phyloP scores from a whole-genome alignment of 2,888 invertebrate species.

The Polyommatus iphigenia region DNA sequence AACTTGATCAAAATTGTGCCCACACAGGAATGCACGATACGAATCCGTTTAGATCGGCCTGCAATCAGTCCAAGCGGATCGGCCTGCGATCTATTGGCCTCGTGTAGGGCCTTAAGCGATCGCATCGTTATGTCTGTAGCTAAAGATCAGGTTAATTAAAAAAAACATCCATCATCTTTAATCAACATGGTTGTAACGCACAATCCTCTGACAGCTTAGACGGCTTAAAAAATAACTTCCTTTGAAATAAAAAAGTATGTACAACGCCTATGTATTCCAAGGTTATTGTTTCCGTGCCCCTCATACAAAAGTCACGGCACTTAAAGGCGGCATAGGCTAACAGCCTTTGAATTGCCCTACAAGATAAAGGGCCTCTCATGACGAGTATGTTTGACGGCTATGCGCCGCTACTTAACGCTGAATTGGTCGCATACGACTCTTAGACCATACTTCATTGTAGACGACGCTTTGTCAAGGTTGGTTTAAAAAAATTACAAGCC shows the following conservation, averaged over 20 bases:
- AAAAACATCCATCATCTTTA: not conserved
- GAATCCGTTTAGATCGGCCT: not conserved
- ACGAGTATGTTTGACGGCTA: constrained; percentile 32
- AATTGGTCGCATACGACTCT: constrained; percentile 31
- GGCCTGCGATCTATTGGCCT: not conserved
- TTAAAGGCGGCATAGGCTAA: constrained; percentile 30
- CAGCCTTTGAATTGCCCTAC: constrained; percentile 34
- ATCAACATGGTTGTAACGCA: not conserved
- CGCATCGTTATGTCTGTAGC: not conserved
- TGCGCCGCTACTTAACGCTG: constrained; percentile 30
- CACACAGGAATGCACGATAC: not conserved
- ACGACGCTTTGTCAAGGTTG: constrained; percentile 25
- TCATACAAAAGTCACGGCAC: constrained; percentile 31
- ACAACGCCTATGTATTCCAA: constrained; percentile 20
- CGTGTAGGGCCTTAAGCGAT: not conserved
- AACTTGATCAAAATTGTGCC: not conserved
- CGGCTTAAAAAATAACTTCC: constrained; percentile 1
- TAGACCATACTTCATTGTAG: constrained; percentile 30
- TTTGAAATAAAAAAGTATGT: constrained; percentile 5
- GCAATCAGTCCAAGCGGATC: not conserved
- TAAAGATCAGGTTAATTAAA: not conserved
- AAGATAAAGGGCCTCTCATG: constrained; percentile 30
- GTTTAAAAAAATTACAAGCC: constrained; percentile 23
- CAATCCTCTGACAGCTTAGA: not conserved
- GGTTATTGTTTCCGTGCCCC: constrained; percentile 29